Evolutionary conservation across 2,797 vertebrate species (phyloP), one percentile per base, ranked within the genome.

Genomic region (Fistularia commersonii): DNA sequence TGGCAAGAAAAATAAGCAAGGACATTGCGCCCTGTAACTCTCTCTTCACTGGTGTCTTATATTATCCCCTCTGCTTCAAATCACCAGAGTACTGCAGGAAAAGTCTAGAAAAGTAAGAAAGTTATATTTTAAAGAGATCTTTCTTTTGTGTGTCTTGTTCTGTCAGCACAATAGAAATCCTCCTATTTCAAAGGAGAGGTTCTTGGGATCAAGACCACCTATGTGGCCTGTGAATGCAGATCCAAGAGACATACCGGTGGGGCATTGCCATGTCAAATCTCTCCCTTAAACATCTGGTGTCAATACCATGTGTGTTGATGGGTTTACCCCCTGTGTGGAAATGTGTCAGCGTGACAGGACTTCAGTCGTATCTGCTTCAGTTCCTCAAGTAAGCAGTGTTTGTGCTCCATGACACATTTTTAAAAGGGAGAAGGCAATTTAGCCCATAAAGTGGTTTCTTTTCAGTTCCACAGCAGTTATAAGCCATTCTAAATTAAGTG

Each of bases 201-300:
- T 48, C 44, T 57, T 13, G 46, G 45, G 52, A 50, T 61, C 48
- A 9, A 41, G 69, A 64, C 69, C 75, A 59, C 72, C 66, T 73
- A 69, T 7, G 15, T 23, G 23, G 23, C 23, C 23, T 23, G 4
- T 23, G 23, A 23, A 23, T 23, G 23, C 23, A 42, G 59, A 51
- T 72, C 41, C 11, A 37, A 54, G 47, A 64, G 53, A 37, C 39
- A 39, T 38, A 61, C 61, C 49, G 57, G 53, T 54, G 54, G 38
- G 54, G 54, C 23, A 32, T 60, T 13, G 14, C 57, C 46, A 57
- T 77, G 77, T 76, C 74, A n/a, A 0, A 12, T 12, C 42, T 43
- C 69, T 46, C 64, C 34, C 54, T 41, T 31, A 56, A 77, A 75
- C 77, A 82, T 81, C 77, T 82, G 81, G 66, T 65, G 40, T 51